These are phyloP conservation scores for Pungitius pungitius DNA, from an alignment of 2,113 vertebrate genomes.

Conservation along the genomic window DNA sequence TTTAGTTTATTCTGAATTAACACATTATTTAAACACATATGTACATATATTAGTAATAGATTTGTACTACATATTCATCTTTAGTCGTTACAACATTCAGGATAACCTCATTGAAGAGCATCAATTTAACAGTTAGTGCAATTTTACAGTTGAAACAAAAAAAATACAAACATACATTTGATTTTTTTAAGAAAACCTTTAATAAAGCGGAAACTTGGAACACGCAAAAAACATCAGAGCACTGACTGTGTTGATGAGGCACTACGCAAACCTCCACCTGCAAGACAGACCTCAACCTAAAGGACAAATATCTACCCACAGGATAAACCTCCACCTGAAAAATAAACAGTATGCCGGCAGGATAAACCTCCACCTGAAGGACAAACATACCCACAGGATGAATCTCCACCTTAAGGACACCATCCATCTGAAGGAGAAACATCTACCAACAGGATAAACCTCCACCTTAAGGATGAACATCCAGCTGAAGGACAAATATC, in stretches of 20 bases:
- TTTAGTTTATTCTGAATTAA: slow-evolving; percentile 66
- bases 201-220: slow-evolving; percentile 30
- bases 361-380: no score
- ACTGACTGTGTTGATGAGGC: slow-evolving; percentile 28
- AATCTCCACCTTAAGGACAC: no score
- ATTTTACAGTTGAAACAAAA: slow-evolving; percentile 72
- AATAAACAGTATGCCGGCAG: no score
- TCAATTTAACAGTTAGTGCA: slow-evolving; percentile 79
- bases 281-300: no score
- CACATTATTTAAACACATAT: slow-evolving; percentile 58
- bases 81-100: slow-evolving; percentile 75
- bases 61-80: slow-evolving; percentile 55
- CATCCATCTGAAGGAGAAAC: no score
- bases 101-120: slow-evolving; percentile 69
- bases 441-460: no score
- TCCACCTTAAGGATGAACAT: no score
- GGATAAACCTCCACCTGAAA: no score
- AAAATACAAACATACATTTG: slow-evolving; percentile 79
- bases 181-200: slow-evolving; percentile 55
- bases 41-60: slow-evolving; percentile 40
- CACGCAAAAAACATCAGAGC: slow-evolving; percentile 15
- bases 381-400: no score
- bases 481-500: no score
- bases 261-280: not conserved
- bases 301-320: no score